Base-by-base conservation (phyloP, 2,888 invertebrate species). In the Mystacides longicornis region DNA sequence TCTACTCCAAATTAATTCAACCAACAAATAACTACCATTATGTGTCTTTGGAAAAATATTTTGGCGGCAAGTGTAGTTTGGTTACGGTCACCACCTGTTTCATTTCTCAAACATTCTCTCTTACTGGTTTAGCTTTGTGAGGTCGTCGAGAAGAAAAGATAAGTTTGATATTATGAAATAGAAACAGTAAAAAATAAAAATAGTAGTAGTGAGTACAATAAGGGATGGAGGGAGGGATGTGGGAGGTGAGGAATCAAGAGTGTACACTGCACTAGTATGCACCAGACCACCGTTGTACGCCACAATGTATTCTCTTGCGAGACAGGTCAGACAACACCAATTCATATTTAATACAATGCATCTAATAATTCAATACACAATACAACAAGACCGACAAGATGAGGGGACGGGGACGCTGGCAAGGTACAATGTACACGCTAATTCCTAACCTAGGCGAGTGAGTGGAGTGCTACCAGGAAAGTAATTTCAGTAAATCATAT, bases 401-500 rank as follows among this genome's bases (percentile, higher is more conserved):
- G 33, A 37, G 22, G 20, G 37, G 14, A 19, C 37, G 19, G 51
- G 27, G 27, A 57, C 50, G 51, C 51, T 47, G 37, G 53, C 43
- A 43, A 22, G 19, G 18, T 52, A 48, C 58, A 57, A 65, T 73
- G 75, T 71, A 77, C 77, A 77, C 77, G 74, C 37, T 74, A 71
- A 75, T 75, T 75, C 75, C 75, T 75, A 77, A 68, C 49, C 62
- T 68, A 72, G 77, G 77, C 76, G 73, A 73, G 14, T 68, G 72
- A 73, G 55, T 74, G 72, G 76, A 77, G 77, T 77, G 77, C 77
- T 77, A 77, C 77, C 77, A 77, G 77, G 77, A 77, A 75, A 51
- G 37, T 77, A 77, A 77, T 75, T 73, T 76, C 71, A 76, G 74
- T 75, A 77, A 77, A 77, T 73, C 58, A 55, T 73, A 75, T 73